Evolutionary conservation across 2,888 invertebrate genomes (phyloP).

Genomic region (Stenolophus ochropezus): DNA sequence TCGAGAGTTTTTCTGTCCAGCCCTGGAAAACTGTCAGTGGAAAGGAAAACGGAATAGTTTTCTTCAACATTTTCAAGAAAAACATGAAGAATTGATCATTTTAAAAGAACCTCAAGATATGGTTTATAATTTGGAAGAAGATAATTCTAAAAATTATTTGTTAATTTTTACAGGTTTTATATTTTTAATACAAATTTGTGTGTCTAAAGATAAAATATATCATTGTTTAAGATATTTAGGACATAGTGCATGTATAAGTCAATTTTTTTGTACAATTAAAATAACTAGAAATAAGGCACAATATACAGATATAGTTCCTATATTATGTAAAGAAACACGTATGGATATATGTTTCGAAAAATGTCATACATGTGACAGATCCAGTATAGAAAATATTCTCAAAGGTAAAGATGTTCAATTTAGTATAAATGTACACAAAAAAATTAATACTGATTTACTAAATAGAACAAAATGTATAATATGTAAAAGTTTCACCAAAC

Average conservation of each 20-base stretch:
- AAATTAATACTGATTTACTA: conserved; percentile 30
- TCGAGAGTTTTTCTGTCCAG: conserved; percentile 22
- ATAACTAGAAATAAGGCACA: conserved; percentile 13
- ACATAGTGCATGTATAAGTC: conserved; percentile 10
- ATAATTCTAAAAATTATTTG: conserved; percentile 21
- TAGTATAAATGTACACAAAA: conserved; percentile 35
- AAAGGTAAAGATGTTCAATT: conserved; percentile 22
- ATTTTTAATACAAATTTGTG: conserved; percentile 39
- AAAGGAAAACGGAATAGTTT: conserved; percentile 1
- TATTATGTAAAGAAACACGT: neutral
- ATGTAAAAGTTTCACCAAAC: conserved; percentile 28
- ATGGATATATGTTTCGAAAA: neutral
- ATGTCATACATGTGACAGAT: conserved; percentile 20
- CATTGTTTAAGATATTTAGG: conserved; percentile 46
- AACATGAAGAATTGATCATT: conserved; percentile 8
- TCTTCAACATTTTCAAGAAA: conserved; percentile 21
- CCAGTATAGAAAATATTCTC: conserved; percentile 14
- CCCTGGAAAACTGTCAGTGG: conserved; percentile 20
- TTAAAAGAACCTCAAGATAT: conserved; percentile 16
- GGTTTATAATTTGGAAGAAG: conserved; percentile 4
- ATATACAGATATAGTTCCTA: conserved; percentile 35
- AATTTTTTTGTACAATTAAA: conserved; percentile 45
- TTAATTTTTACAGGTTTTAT: conserved; percentile 25
- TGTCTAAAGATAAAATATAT: conserved; percentile 21
- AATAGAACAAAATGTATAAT: conserved; percentile 38